Evolutionary conservation across 2,797 vertebrate species (phyloP).

Genomic region (Cossypha niveicapilla): DNA sequence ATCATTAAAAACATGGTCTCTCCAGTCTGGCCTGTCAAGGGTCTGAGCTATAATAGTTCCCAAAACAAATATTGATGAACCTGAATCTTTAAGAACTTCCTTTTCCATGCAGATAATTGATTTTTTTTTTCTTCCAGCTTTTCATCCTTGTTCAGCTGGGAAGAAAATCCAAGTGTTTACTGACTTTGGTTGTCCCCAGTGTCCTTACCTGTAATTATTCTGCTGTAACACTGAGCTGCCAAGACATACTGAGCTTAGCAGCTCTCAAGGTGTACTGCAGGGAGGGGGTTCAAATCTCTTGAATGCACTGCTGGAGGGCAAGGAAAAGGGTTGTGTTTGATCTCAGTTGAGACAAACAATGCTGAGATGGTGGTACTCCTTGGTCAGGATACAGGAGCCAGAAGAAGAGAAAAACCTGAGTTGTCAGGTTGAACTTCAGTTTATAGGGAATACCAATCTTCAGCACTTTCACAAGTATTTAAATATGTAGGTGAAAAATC

Average conservation of each 20-base stretch:
- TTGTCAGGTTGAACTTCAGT: not conserved
- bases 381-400: not conserved
- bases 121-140: not conserved
- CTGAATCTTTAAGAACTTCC: not conserved
- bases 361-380: not conserved
- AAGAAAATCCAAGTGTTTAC: not conserved
- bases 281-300: not conserved
- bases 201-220: not conserved
- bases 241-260: not conserved
- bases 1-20: not conserved
- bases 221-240: not conserved
- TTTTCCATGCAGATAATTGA: not conserved
- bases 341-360: not conserved
- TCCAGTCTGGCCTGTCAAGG: not conserved
- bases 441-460: not conserved
- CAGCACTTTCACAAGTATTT: not conserved
- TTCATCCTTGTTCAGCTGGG: not conserved
- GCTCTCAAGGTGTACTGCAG: rapidly evolving
- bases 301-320: not conserved
- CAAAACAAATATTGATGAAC: not conserved
- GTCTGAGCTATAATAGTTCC: not conserved
- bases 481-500: not conserved
- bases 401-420: not conserved
- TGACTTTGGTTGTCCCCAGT: not conserved
- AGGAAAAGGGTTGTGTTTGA: not conserved